These are phyloP conservation scores for Nycteola revayana DNA, from an alignment of 2,888 invertebrate genomes.

Conservation along the genomic window DNA sequence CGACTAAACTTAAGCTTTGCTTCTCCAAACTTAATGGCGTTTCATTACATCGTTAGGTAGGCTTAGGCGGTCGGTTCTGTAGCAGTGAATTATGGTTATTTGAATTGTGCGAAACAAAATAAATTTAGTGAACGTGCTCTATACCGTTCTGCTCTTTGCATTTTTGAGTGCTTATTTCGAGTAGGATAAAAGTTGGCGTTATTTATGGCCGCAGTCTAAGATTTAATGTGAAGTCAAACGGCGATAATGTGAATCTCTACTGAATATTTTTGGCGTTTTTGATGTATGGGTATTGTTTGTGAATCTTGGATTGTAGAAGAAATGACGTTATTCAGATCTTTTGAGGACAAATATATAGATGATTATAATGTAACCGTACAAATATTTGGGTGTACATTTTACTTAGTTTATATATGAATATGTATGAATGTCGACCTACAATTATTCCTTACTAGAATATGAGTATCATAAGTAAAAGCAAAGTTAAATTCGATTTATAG, in stretches of 20 bases:
- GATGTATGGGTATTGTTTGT: slow-evolving; percentile 38
- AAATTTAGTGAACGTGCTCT: slow-evolving; percentile 82
- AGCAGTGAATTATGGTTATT: slow-evolving; percentile 79
- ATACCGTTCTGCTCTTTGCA: slow-evolving; percentile 80
- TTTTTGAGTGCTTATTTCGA: slow-evolving; percentile 82
- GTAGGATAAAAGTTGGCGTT: slow-evolving; percentile 80
- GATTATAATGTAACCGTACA: slow-evolving; percentile 5
- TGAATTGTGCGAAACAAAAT: slow-evolving; percentile 82
- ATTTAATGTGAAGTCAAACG: slow-evolving; percentile 81
- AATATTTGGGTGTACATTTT: no score
- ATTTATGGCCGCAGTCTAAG: slow-evolving; percentile 76
- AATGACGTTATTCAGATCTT: background rate
- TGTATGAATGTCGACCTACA: no score
- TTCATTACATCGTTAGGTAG: slow-evolving; percentile 82
- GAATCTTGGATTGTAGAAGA: slow-evolving; percentile 16
- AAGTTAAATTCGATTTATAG: no score
- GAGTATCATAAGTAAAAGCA: no score
- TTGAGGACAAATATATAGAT: background rate
- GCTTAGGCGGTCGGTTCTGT: slow-evolving; percentile 63
- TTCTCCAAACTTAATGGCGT: slow-evolving; percentile 70
- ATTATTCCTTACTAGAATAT: no score
- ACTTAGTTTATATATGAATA: no score
- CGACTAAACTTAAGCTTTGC: slow-evolving; percentile 68
- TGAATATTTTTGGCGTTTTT: slow-evolving; percentile 62
- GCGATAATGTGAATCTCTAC: slow-evolving; percentile 74